Evolutionary conservation across 2,797 vertebrate species (phyloP).

Genomic region (Mormyrus proboscirostris): DNA sequence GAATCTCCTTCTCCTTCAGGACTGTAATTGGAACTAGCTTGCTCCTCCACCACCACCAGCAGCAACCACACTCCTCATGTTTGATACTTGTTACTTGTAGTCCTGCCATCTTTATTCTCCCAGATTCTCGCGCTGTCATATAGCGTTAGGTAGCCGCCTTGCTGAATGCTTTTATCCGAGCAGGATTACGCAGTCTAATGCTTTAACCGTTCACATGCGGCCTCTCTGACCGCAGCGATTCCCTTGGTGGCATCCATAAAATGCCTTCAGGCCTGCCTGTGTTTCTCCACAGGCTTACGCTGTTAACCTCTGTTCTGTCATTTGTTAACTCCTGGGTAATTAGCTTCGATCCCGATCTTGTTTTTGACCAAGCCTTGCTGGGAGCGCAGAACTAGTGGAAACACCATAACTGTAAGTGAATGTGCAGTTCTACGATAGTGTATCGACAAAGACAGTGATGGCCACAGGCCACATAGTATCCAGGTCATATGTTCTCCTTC

Average conservation of each 20-base stretch:
- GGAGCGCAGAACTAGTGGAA: not conserved
- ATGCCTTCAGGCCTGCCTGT: not conserved
- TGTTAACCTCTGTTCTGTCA: slow-evolving; percentile 7
- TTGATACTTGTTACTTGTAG: not conserved
- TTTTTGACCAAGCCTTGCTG: not conserved
- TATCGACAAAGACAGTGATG: not conserved
- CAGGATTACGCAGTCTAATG: not conserved
- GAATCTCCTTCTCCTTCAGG: not conserved
- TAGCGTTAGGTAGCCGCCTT: not conserved
- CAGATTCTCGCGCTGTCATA: not conserved
- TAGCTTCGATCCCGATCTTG: not conserved
- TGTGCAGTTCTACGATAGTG: not conserved
- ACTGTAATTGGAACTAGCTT: not conserved
- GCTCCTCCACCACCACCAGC: not conserved
- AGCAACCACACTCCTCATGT: not conserved
- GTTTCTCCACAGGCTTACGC: not conserved
- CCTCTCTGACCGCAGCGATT: not conserved
- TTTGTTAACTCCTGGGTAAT: not conserved
- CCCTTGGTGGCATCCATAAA: not conserved
- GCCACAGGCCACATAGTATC: not conserved
- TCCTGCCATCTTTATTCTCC: not conserved
- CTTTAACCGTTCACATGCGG: not conserved
- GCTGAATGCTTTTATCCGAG: not conserved
- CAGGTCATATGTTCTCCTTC: not conserved
- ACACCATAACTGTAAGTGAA: not conserved